Percentiles rank a stretch among this genome's conserved stretches.
These are phyloP conservation scores for Ornithorhynchus anatinus DNA, from an alignment of 2,113 vertebrate genomes.

Conservation along the genomic window DNA sequence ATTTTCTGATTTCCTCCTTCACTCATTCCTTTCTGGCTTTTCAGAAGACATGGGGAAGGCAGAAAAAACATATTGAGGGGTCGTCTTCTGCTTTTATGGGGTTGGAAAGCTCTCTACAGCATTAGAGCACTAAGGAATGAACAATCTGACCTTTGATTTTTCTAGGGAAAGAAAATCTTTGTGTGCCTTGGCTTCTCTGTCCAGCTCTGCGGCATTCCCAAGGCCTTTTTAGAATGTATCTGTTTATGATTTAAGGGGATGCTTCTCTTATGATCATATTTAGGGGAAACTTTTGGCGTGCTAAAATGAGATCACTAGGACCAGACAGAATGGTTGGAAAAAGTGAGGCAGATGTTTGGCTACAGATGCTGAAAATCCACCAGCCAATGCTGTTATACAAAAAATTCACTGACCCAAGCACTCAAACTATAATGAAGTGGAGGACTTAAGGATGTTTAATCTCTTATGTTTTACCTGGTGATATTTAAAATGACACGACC, in stretches of 20 bases:
- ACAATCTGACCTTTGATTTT: background rate
- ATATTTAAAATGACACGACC: no score
- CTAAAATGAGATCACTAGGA: background rate
- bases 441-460: no score
- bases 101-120: background rate
- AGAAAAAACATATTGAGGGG: background rate
- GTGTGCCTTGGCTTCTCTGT: background rate
- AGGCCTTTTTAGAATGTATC: background rate
- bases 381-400: no score
- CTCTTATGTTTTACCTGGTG: no score
- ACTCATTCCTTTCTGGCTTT: background rate
- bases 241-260: background rate
- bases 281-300: background rate
- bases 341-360: background rate
- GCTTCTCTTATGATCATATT: constrained; percentile 8
- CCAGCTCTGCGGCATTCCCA: background rate
- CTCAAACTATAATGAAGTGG: no score
- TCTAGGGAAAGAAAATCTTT: no score
- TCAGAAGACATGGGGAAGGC: background rate
- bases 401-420: no score
- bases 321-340: background rate
- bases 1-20: background rate
- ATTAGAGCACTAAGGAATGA: constrained; percentile 1
- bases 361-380: no score
- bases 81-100: background rate